Base-by-base conservation (phyloP, 2,888 invertebrate genomes). In the Mimumesa dahlbomi region DNA sequence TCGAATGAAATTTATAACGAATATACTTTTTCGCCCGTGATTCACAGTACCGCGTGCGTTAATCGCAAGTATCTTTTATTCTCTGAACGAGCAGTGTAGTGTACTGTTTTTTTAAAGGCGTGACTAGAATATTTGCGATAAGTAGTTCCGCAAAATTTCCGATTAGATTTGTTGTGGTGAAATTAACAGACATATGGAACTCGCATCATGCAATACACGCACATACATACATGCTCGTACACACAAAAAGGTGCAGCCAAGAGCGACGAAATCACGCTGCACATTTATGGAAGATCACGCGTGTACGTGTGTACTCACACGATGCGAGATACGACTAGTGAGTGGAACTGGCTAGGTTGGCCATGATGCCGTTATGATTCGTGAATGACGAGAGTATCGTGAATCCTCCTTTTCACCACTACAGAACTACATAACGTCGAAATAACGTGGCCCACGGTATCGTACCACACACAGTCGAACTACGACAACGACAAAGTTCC, bases 331-430 rank as follows among this genome's bases (percentile, higher is more conserved):
- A n/a, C 9, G n/a, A 16, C 21, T 25, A 62, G 48, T 34, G 21
- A 70, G 29, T 38, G 34, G 53, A 38, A 57, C 34, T 56, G 9
- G 14, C 29, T 61, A 50, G 45, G 19, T 34, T 43, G 49, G 56
- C 36, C 49, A 34, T 16, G 54, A 62, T 53, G 50, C 63, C 70
- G 66, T 75, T 73, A 70, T 57, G 57, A 73, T 73, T 59, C 61
- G 63, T 73, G 70, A 75, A 75, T 75, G 73, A 75, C 63, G 52
- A 40, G 36, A 65, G 73, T 75, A 73, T 50, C 65, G 31, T 52
- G 53, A 42, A 65, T 61, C 58, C n/a, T n/a, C n/a, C n/a, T 62
- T 69, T 73, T 54, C 61, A 52, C n/a, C n/a, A n/a, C n/a, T n/a
- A n/a, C 52, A 59, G 25, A 54, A 29, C 49, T 43, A 62, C 67